Evolutionary conservation across 1,140 invertebrate species (phyloP).

Genomic region (Zeugodacus cucurbitae): DNA sequence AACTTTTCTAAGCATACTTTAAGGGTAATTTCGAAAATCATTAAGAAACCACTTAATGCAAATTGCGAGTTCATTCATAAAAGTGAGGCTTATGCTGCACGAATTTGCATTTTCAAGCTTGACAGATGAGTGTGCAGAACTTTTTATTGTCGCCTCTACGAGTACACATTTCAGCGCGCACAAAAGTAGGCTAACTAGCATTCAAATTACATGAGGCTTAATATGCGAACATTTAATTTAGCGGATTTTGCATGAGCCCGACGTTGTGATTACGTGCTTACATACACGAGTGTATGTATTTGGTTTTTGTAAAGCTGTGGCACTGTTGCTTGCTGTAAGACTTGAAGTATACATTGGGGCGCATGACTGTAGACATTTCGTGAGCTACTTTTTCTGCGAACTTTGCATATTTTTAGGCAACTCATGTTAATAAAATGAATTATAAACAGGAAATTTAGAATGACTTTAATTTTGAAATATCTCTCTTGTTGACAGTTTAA

Average conservation of each 20-base stretch:
- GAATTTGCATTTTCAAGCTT: slow-evolving; percentile 17
- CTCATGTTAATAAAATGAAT: background rate
- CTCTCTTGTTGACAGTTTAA: background rate
- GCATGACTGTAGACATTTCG: background rate
- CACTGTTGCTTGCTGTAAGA: background rate
- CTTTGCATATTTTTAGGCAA: slow-evolving; percentile 1
- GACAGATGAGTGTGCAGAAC: background rate
- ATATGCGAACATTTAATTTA: slow-evolving; percentile 10
- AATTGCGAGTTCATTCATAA: slow-evolving; percentile 23
- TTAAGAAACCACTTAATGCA: slow-evolving; percentile 37
- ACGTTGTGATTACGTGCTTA: background rate
- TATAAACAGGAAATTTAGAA: background rate
- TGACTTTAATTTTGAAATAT: background rate
- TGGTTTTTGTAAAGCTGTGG: background rate
- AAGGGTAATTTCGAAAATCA: slow-evolving; percentile 33
- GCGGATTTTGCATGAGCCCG: background rate
- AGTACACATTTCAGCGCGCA: background rate
- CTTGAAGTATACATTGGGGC: background rate
- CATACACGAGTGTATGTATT: background rate
- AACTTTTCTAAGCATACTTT: slow-evolving; percentile 31
- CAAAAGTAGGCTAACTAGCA: background rate
- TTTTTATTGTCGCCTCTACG: background rate
- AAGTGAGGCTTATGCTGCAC: background rate
- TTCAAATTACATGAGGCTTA: slow-evolving; percentile 1
- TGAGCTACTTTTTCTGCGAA: background rate